Evolutionary conservation across 1,140 invertebrate species (phyloP), one percentile per base, ranked within the genome.

Genomic region (Samia ricini): DNA sequence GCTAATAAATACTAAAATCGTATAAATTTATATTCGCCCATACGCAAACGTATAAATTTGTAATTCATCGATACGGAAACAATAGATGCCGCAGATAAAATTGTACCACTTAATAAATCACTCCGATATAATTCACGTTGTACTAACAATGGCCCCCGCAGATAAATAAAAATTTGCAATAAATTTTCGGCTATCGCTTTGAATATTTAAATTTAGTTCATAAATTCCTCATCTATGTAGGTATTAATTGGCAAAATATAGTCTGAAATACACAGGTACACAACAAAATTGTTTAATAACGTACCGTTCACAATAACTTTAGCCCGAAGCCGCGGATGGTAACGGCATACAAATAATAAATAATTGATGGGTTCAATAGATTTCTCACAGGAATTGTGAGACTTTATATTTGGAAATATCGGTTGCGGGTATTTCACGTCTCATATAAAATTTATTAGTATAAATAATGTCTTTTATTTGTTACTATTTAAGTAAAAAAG

Each of bases 81-180:
- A 72, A 72, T 64, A 67, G 66, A 63, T 64, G 58, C 52, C 50
- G 57, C 65, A 66, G 61, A 66, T 69, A 59, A 60, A 49, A 54
- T 42, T 49, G 54, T 64, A 56, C 59, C 57, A 64, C 33, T 69
- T 64, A 66, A 72, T 68, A 68, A 68, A 72, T 72, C 70, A 72
- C 56, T 64, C 54, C 22, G 24, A 29, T 22, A 55, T 55, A 56
- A 29, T 56, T 56, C 24, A 29, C 29, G 24, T 24, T 33, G 23
- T 0, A 15, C 7, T 20, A 22, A 52, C 51, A 22, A 22, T 52
- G 20, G 51, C 19, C 10, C 19, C 10, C 22, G 22, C 51, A 52
- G 51, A 12, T 15, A 42, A 10, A 15, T 15, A 42, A 42, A 52
- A 52, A 29, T 29, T 15, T 12, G 33, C 52, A 60, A 60, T 60